phyloP scores from a whole-genome alignment of 2,888 invertebrate species.

The Eumerus sabulonum region DNA sequence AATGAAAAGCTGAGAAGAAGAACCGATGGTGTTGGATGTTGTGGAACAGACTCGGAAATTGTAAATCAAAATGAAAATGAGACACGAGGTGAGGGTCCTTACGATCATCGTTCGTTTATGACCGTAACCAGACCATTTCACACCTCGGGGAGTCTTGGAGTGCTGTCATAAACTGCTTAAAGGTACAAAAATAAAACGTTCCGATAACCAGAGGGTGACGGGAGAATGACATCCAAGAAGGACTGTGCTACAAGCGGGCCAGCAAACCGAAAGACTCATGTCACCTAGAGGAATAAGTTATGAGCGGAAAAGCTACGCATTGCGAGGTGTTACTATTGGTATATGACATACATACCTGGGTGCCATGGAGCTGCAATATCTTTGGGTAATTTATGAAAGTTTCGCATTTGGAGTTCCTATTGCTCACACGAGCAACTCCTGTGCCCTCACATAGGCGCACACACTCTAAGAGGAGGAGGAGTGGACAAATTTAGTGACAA shows the following conservation, averaged over 20 bases:
- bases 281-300: conserved; percentile 55
- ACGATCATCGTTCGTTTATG: conserved; percentile 58
- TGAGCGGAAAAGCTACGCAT: conserved; percentile 59
- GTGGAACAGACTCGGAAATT: conserved; percentile 58
- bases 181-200: conserved; percentile 18
- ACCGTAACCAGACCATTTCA: conserved; percentile 62
- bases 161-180: conserved; percentile 50
- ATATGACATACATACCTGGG: conserved; percentile 60
- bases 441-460: neutral
- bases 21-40: neutral
- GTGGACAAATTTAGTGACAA: conserved; percentile 49
- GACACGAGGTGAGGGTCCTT: conserved; percentile 52
- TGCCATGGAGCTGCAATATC: conserved; percentile 35
- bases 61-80: conserved; percentile 56
- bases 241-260: neutral
- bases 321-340: conserved; percentile 64
- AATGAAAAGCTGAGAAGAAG: conserved; percentile 54
- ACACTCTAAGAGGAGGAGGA: neutral
- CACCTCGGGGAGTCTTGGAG: conserved; percentile 63
- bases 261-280: conserved; percentile 50
- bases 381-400: conserved; percentile 48
- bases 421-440: neutral
- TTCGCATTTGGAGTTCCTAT: conserved; percentile 12
- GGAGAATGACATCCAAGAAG: too few relatives aligned
- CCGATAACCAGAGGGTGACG: conserved; percentile 13